Conservation (phyloP, 2,888 invertebrate species). For the Drosophila parthenogenetica region DNA sequence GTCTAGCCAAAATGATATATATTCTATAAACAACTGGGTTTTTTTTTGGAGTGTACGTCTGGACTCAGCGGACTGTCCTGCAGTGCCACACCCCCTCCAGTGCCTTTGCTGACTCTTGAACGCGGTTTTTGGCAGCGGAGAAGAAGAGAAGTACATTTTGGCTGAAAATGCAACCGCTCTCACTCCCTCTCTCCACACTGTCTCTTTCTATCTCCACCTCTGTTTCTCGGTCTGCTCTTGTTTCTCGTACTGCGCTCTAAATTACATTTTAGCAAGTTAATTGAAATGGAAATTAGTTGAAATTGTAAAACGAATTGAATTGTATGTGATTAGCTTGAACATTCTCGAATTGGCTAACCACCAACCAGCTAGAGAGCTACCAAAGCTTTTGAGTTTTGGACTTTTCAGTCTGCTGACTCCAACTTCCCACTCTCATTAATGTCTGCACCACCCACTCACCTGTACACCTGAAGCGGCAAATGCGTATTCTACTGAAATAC, state of each 20-base stretch:
- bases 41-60: background rate
- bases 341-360: slow-evolving; percentile 81
- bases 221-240: background rate
- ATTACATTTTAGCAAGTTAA: slow-evolving; percentile 84
- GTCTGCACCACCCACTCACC: background rate
- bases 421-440: background rate
- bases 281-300: slow-evolving; percentile 85
- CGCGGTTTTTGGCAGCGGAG: slow-evolving; percentile 31
- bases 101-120: background rate
- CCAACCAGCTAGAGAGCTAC: slow-evolving; percentile 29
- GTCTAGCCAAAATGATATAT: too few relatives aligned
- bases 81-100: slow-evolving; percentile 18
- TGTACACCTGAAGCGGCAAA: slow-evolving; percentile 2
- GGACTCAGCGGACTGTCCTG: slow-evolving; percentile 40
- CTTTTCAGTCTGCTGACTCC: background rate
- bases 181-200: background rate
- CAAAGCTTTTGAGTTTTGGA: slow-evolving; percentile 22
- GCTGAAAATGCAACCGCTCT: slow-evolving; percentile 27
- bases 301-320: slow-evolving; percentile 84
- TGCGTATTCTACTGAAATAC: slow-evolving; percentile 8
- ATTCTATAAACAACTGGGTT: too few relatives aligned
- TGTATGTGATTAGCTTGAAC: slow-evolving; percentile 83
- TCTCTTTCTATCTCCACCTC: background rate
- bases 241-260: slow-evolving; percentile 66
- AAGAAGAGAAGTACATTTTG: slow-evolving; percentile 6